These are phyloP conservation scores for Plecotus auritus DNA, from an alignment of 2,113 vertebrate species.

Conservation along the genomic window DNA sequence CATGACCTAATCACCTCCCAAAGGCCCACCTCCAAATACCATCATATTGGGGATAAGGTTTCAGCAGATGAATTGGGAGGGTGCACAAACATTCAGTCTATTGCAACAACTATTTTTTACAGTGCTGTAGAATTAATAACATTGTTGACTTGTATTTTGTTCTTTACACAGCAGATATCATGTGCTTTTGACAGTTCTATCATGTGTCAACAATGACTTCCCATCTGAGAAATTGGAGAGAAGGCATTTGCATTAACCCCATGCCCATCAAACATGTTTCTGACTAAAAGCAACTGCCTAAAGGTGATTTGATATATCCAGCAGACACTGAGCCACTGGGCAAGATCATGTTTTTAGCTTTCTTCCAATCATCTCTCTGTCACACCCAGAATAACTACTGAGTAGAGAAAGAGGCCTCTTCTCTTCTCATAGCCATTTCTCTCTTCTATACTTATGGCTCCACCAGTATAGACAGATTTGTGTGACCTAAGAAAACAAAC, in stretches of 20 bases:
- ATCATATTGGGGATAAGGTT: background rate
- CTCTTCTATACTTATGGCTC: background rate
- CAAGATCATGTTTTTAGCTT: background rate
- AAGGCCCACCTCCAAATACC: background rate
- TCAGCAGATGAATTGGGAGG: background rate
- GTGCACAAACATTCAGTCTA: background rate
- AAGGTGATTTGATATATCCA: background rate
- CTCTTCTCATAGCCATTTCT: background rate
- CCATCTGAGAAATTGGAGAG: background rate
- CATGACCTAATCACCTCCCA: background rate
- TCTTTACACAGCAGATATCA: background rate
- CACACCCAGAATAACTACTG: background rate
- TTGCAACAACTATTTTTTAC: background rate
- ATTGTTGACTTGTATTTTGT: background rate
- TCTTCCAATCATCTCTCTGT: background rate
- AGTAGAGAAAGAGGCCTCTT: background rate
- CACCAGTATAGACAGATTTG: background rate
- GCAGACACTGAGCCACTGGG: background rate
- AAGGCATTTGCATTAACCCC: background rate
- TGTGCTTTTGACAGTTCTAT: background rate
- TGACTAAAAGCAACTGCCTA: background rate
- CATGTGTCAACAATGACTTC: background rate
- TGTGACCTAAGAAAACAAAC: slow-evolving; percentile 15
- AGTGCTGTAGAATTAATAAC: background rate
- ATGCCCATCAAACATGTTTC: background rate